phyloP scores from a whole-genome alignment of 2,888 invertebrate genomes.

The Lepidonotus clava region DNA sequence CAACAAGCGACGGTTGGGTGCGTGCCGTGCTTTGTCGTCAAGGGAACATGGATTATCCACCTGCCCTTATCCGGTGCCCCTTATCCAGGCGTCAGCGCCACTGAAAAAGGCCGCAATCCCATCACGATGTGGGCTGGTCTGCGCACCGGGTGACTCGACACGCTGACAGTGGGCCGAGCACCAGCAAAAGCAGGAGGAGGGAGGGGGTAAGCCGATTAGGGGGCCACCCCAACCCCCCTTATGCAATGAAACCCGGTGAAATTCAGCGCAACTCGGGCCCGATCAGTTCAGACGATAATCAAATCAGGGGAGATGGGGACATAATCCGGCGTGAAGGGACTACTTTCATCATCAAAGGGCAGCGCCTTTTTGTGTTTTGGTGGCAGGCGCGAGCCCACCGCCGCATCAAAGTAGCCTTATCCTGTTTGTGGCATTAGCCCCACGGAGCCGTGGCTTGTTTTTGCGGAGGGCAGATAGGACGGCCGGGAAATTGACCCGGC shows the following conservation, averaged over 20 bases:
- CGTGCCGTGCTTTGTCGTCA: slow-evolving; percentile 15
- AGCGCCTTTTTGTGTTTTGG: slow-evolving; percentile 48
- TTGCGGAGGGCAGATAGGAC: slow-evolving; percentile 50
- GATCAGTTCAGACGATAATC: slow-evolving; percentile 52
- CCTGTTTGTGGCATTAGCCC: slow-evolving; percentile 53
- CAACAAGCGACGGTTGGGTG: too few relatives aligned
- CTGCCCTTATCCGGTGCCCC: too few relatives aligned
- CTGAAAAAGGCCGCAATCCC: slow-evolving; percentile 13
- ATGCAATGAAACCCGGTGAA: slow-evolving; percentile 52
- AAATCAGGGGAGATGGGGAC: slow-evolving; percentile 53
- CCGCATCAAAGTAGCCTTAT: slow-evolving; percentile 47
- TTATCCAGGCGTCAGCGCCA: neutral
- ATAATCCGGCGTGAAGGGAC: slow-evolving; percentile 53
- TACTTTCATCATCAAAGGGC: slow-evolving; percentile 54
- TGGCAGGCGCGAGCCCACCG: neutral
- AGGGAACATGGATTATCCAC: slow-evolving; percentile 46
- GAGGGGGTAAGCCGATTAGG: slow-evolving; percentile 47
- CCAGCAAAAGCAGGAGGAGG: neutral
- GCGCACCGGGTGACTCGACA: slow-evolving; percentile 43
- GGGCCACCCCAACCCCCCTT: slow-evolving; percentile 14
- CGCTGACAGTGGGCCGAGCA: neutral
- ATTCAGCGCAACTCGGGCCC: slow-evolving; percentile 35
- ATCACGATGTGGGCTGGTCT: neutral
- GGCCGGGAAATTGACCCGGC: slow-evolving; percentile 50
- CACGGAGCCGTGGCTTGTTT: slow-evolving; percentile 7